Conservation (phyloP, 23 tunicate species). For the Trididemnum nubilum region DNA sequence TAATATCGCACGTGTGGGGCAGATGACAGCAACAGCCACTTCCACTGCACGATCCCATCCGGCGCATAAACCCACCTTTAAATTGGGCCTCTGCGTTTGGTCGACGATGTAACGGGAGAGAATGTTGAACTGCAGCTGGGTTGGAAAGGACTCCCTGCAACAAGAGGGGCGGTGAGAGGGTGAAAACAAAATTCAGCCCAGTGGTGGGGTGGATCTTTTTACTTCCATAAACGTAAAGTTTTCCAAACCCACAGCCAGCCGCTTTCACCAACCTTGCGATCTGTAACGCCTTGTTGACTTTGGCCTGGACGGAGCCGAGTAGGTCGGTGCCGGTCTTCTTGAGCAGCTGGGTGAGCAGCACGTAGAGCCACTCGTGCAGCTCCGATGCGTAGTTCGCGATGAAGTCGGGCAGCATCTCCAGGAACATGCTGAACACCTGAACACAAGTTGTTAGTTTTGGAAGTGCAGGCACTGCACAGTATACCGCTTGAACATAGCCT, state of each 20-base stretch:
- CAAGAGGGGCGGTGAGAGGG: background rate
- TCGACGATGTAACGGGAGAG: slow-evolving; percentile 88
- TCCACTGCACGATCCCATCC: too few species aligned
- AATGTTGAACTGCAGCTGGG: slow-evolving; percentile 81
- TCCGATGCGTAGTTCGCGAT: slow-evolving; percentile 63
- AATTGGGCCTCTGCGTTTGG: slow-evolving; percentile 84
- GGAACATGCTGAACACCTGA: slow-evolving; percentile 92
- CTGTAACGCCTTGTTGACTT: slow-evolving; percentile 81
- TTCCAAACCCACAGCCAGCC: background rate
- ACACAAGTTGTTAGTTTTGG: background rate
- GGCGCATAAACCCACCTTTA: slow-evolving; percentile 51
- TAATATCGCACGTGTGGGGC: too few species aligned
- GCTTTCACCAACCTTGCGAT: slow-evolving; percentile 51
- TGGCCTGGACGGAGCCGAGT: slow-evolving; percentile 85
- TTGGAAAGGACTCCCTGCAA: slow-evolving; percentile 61
- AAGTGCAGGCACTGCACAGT: too few species aligned
- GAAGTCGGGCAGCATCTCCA: slow-evolving; percentile 93
- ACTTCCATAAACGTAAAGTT: background rate
- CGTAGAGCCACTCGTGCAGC: slow-evolving; percentile 81
- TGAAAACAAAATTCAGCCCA: background rate
- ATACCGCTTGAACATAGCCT: too few species aligned
- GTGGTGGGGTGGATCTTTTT: background rate
- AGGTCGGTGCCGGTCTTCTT: slow-evolving; percentile 91
- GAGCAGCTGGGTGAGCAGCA: slow-evolving; percentile 75
- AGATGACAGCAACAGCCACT: too few species aligned